These are phyloP conservation scores for Desmodus rotundus DNA, from an alignment of 2,113 vertebrate species.

Conservation along the genomic window DNA sequence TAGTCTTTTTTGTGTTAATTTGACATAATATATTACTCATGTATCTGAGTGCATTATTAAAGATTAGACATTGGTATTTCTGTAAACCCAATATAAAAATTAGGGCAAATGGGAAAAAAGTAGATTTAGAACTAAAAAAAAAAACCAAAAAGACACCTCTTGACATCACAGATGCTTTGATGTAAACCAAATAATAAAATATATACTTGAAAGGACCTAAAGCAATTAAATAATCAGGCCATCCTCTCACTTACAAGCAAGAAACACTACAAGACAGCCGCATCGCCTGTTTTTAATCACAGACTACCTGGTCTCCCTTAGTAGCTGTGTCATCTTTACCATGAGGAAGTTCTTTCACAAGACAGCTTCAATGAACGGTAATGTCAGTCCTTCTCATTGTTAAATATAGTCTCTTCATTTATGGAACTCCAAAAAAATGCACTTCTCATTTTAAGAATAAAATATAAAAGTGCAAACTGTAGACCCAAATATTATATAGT, in stretches of 20 bases:
- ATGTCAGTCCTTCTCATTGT: background rate
- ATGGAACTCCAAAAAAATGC: background rate
- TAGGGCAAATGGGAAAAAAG: slow-evolving; percentile 44
- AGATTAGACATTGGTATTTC: slow-evolving; percentile 31
- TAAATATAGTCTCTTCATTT: background rate
- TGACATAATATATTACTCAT: slow-evolving; percentile 61
- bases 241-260: background rate
- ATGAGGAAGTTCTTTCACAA: background rate
- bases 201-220: background rate
- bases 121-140: slow-evolving; percentile 12
- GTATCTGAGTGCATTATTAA: slow-evolving; percentile 50
- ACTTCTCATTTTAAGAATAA: background rate
- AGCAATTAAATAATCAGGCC: background rate
- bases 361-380: background rate
- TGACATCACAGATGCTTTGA: background rate
- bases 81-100: slow-evolving; percentile 18
- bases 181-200: slow-evolving; percentile 3
- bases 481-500: background rate
- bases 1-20: slow-evolving; percentile 70
- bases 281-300: background rate
- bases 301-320: background rate
- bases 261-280: background rate
- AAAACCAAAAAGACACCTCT: background rate
- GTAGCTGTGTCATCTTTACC: background rate
- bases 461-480: background rate